Evolutionary conservation across 2,113 vertebrate species (phyloP).

Genomic region (Chaetodon trifascialis): DNA sequence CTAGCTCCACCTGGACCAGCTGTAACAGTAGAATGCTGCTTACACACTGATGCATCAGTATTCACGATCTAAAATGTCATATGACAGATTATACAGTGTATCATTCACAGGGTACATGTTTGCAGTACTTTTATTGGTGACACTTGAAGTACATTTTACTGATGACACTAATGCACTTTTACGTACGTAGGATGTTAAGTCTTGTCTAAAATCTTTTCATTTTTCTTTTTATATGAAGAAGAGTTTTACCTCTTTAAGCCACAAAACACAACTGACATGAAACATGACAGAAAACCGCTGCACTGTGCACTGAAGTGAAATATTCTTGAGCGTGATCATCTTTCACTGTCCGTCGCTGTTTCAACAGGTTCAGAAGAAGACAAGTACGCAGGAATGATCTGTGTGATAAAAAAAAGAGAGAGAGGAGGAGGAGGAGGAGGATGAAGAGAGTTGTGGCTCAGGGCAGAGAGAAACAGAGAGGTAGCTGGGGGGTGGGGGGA

Average conservation of each 20-base stretch:
- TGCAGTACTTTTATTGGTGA: too few species aligned
- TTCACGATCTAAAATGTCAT: too few species aligned
- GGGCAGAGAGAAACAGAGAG: slow-evolving; percentile 62
- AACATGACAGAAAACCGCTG: not conserved
- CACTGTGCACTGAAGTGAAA: not conserved
- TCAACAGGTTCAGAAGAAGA: slow-evolving; percentile 51
- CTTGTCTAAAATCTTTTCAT: too few species aligned
- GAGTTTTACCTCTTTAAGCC: not conserved
- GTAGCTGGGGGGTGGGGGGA: slow-evolving; percentile 71
- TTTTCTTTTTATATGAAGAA: not conserved
- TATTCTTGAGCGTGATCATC: not conserved
- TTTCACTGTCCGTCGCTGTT: not conserved
- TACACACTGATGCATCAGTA: too few species aligned
- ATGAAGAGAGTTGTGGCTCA: slow-evolving; percentile 50
- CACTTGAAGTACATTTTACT: too few species aligned
- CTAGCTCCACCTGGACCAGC: too few species aligned
- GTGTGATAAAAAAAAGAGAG: slow-evolving; percentile 14
- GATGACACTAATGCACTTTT: too few species aligned
- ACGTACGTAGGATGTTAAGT: too few species aligned
- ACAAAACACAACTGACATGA: not conserved
- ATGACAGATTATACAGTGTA: too few species aligned
- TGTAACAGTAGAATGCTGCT: too few species aligned
- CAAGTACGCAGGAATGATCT: not conserved
- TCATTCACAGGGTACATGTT: not conserved
- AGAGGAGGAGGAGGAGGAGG: slow-evolving; percentile 20